Evolutionary conservation across 2,113 vertebrate species (phyloP), one percentile per base, ranked within the genome.

Genomic region (Pseudopodoces humilis): DNA sequence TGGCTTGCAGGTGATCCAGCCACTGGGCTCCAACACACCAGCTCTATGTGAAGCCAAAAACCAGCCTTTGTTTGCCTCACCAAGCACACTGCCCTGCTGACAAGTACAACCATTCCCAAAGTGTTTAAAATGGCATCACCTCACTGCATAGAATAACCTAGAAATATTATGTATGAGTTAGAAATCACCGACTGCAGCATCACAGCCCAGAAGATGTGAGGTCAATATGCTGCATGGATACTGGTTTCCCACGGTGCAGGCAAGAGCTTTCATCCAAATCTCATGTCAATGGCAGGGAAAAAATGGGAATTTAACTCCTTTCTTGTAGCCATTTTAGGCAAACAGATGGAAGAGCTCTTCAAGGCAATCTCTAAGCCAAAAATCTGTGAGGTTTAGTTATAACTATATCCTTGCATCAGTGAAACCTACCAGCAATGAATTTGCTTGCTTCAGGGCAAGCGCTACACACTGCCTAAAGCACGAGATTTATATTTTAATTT

Each of bases 401-500:
- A 92, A 39, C 21, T 35, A 28, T 28, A 74, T 25, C 60, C 47
- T 86, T 52, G 15, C 33, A 39, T 30, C 37, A 62, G 68, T 75
- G 49, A 91, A 76, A 35, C 30, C 46, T 15, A 52, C 33, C 52
- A 78, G 90, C 3, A 7, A 55, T 10, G 39, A 78, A 43, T 50
- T 41, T 62, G 53, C 41, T 49, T 64, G 64, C 90, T 77, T 68
- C 63, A 22, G 52, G 77, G 59, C 63, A 80, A 83, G 35, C 13
- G 83, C 23, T 10, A 84, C 30, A 21, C 27, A 68, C 44, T 13
- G 44, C 78, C 83, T 91, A 43, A 75, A 86, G 84, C 56, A 72
- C 67, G n/a, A 84, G 43, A 77, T 83, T 67, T 83, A 65, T 39
- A 65, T 76, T 87, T 76, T 83, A 39, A 46, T 78, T 37, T 30